Base-by-base conservation (phyloP, 2,888 invertebrate species). In the Arctia plantaginis region DNA sequence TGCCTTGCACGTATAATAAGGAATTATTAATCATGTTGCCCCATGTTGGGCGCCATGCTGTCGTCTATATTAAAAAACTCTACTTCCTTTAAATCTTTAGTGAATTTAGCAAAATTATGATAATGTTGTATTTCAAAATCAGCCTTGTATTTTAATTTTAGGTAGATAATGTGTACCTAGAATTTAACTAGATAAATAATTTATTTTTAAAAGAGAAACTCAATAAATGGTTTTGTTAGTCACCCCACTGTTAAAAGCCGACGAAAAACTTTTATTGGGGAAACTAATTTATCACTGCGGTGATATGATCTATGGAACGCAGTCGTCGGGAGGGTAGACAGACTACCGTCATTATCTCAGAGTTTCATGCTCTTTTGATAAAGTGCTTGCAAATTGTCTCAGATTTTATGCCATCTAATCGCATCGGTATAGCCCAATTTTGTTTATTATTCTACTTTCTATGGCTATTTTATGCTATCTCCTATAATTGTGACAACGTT, bases 41-140 rank as follows among this genome's bases (percentile, higher is more conserved):
- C 91, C 91, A 87, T 77, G 88, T 87, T 90, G 93, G 91, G 91
- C 90, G 92, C 92, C 92, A 93, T 80, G 78, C 79, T 79, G 83
- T 73, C 78, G 80, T 77, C 79, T 77, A 72, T 82, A 86, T 86
- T 81, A 87, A 86, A 86, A 84, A 71, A 55, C 80, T 72, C 39
- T 41, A n/a, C 79, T 84, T 83, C 82, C 71, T 78, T 77, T 68
- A 71, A 71, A 69, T 23, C n/a, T 27, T 51, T 35, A 35, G 64
- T 72, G 71, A 75, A 77, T 78, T 76, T 76, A 62, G 55, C 13
- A 35, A 51, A 3, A 66, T 3, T 0, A 44, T 30, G 10, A 66
- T 44, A 30, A 27, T 3, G 27, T 41, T 66, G 18, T 67, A 15
- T 39, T 30, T 44, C 20, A 67, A 67, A 20, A 20, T 67, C 10